Evolutionary conservation across 1,140 invertebrate genomes (phyloP).

Genomic region (Portunus trituberculatus): DNA sequence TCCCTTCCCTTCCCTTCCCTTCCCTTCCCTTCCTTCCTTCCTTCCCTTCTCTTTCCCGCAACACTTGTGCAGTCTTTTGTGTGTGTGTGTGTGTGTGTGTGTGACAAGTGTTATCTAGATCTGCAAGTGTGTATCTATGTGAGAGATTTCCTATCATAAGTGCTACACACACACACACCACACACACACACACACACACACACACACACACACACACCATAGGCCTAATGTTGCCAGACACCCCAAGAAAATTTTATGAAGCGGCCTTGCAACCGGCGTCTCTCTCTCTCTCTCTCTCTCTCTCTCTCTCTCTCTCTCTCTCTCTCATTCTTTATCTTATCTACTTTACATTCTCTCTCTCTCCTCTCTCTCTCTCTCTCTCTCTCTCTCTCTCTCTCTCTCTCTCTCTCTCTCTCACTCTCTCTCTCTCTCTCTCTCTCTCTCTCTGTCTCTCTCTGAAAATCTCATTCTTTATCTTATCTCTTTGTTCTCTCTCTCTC

Average conservation of each 20-base stretch:
- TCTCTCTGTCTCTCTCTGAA: too few species aligned
- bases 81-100: not conserved
- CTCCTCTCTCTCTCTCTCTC: not conserved
- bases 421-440: not conserved
- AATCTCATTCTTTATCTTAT: not conserved
- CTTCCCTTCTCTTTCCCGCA: not conserved
- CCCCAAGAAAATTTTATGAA: not conserved
- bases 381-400: not conserved
- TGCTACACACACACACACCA: too few species aligned
- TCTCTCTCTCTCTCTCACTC: not conserved
- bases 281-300: slow-evolving; percentile 34
- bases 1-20: too few species aligned
- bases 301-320: slow-evolving; percentile 41
- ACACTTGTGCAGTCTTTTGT: not conserved
- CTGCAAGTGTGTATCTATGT: too few species aligned
- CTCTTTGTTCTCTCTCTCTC: too few species aligned
- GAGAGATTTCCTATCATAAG: too few species aligned
- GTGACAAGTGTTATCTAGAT: too few species aligned
- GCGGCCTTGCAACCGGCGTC: not conserved
- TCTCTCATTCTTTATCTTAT: not conserved
- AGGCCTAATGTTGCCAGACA: not conserved
- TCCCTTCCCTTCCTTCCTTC: not conserved
- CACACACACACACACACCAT: slow-evolving; percentile 25
- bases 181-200: too few species aligned
- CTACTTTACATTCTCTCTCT: not conserved